A percentile compares a stretch with the other conserved stretches of the same genome.
Conservation (phyloP, 2,888 invertebrate species). For the Chymomyza amoena region DNA sequence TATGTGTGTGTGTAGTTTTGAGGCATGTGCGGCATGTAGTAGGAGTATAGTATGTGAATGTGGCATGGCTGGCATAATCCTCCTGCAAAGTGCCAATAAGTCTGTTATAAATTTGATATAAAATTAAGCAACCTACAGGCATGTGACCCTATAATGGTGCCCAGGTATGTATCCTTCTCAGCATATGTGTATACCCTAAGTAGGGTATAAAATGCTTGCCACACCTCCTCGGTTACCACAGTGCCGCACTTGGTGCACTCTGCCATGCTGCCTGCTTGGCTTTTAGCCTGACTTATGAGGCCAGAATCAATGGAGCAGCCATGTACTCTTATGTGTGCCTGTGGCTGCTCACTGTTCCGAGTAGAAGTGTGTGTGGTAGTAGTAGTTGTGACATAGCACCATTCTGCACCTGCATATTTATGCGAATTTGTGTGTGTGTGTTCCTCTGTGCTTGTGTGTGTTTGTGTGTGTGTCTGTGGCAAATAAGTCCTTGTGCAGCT, state of each 20-base stretch:
- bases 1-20: conserved; percentile 8
- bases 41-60: no score
- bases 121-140: conserved; percentile 60
- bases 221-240: conserved; percentile 31
- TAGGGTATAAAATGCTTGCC: neutral
- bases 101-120: conserved; percentile 72
- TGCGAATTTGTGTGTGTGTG: conserved; percentile 17
- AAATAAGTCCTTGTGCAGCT: conserved; percentile 42
- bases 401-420: conserved; percentile 12
- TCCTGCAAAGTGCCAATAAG: conserved; percentile 70
- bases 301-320: conserved; percentile 27
- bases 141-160: conserved; percentile 3
- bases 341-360: conserved; percentile 42
- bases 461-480: conserved; percentile 25
- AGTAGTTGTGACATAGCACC: conserved; percentile 29
- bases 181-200: conserved; percentile 1
- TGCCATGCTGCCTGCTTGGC: conserved; percentile 35
- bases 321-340: neutral
- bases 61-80: conserved; percentile 53
- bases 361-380: conserved; percentile 37
- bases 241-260: conserved; percentile 24
- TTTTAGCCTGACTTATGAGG: conserved; percentile 35
- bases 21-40: conserved; percentile 16
- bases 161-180: neutral
- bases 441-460: neutral